Conservation (phyloP, 1,140 invertebrate genomes). For the Neotoxoptera formosana region DNA sequence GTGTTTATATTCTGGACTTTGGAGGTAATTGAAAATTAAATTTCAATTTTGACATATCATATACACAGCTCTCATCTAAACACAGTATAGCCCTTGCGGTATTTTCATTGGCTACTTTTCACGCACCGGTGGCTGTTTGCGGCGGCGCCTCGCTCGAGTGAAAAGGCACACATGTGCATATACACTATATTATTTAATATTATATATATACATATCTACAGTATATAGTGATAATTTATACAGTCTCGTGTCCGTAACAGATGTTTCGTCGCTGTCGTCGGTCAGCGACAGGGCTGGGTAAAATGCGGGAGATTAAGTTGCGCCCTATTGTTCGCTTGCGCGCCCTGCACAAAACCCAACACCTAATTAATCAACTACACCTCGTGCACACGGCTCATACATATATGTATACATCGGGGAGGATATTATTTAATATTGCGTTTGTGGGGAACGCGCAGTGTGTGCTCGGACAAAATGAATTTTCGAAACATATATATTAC, state of each 20-base stretch:
- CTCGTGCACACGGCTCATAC: background rate
- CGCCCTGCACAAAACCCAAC: background rate
- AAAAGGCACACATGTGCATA: background rate
- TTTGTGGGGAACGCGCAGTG: background rate
- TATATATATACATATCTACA: background rate
- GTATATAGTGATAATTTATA: conserved; percentile 47
- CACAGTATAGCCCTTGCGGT: background rate
- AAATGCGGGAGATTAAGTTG: conserved; percentile 36
- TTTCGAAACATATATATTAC: conserved; percentile 7
- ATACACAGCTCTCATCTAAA: background rate
- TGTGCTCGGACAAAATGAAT: background rate
- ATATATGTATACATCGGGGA: background rate
- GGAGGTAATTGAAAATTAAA: conserved; percentile 3
- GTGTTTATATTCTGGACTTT: background rate
- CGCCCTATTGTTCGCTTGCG: conserved; percentile 34
- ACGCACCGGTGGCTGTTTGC: background rate
- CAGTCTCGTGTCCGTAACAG: conserved; percentile 51
- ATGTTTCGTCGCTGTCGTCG: conserved; percentile 18
- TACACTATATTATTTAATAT: background rate
- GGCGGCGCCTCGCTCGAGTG: background rate
- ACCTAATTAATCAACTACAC: conserved; percentile 46
- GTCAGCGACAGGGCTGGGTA: conserved; percentile 42
- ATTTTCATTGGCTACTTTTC: conserved; percentile 35
- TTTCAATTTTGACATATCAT: background rate
- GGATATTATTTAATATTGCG: conserved; percentile 7